A percentile compares a stretch with the other conserved stretches of the same genome.
Evolutionary conservation across 2,113 vertebrate genomes (phyloP).

Genomic region (Misgurnus anguillicaudatus): DNA sequence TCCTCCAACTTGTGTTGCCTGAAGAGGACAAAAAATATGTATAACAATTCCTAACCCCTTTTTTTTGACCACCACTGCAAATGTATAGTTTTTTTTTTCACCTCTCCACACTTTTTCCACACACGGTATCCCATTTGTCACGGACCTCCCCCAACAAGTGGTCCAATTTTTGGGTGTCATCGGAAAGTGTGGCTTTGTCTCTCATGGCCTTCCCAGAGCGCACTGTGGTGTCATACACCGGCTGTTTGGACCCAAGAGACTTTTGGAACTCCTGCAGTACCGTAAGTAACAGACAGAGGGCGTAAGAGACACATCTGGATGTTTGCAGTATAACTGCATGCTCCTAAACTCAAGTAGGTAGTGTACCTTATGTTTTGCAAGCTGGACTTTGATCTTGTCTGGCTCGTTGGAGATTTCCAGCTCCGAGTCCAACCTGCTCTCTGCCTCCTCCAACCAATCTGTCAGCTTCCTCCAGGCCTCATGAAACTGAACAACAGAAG

Average conservation of each 20-base stretch:
- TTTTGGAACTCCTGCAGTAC: conserved; percentile 92
- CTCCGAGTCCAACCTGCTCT: conserved; percentile 92
- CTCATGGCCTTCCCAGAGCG: conserved; percentile 91
- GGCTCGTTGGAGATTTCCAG: conserved; percentile 98
- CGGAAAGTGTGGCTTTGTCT: conserved; percentile 88
- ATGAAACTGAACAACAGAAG: conserved; percentile 80
- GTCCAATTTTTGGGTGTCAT: conserved; percentile 91
- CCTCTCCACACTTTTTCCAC: conserved; percentile 98
- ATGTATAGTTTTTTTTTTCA: conserved; percentile 55
- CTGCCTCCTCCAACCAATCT: conserved; percentile 97
- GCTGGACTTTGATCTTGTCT: conserved; percentile 96
- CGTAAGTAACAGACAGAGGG: neutral
- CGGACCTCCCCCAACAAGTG: conserved; percentile 92
- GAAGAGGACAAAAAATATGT: conserved; percentile 3
- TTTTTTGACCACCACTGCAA: neutral
- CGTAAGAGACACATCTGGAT: neutral
- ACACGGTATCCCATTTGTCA: conserved; percentile 98
- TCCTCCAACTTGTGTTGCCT: conserved; percentile 99
- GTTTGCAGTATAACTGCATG: neutral
- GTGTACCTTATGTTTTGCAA: conserved; percentile 93
- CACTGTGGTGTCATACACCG: conserved; percentile 95
- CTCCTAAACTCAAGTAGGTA: neutral
- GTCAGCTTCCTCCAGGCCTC: conserved; percentile 97
- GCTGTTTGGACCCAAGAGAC: conserved; percentile 94
- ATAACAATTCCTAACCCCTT: no score